A percentile compares a stretch with the other conserved stretches of the same genome.
Conservation (phyloP, 2,888 invertebrate genomes). For the Lasioglossum marginatum region DNA sequence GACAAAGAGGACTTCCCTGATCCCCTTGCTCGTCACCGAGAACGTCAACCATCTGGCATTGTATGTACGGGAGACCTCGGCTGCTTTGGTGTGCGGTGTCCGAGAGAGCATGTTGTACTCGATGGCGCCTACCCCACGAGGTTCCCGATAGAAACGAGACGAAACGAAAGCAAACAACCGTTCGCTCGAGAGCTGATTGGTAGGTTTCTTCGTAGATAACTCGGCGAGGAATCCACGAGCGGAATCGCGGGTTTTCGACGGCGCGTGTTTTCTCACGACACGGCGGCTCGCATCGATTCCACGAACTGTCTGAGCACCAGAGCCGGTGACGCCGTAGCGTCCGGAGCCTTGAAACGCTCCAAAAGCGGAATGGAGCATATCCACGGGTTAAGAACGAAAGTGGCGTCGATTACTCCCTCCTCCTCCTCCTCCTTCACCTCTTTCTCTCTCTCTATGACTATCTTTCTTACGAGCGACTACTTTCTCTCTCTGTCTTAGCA, state of each 20-base stretch:
- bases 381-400: constrained; percentile 52
- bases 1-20: constrained; percentile 55
- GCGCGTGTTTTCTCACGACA: constrained; percentile 31
- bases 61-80: constrained; percentile 45
- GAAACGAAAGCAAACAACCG: constrained; percentile 38
- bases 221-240: neutral
- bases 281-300: constrained; percentile 37
- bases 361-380: constrained; percentile 44
- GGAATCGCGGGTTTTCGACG: constrained; percentile 10
- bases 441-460: neutral
- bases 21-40: constrained; percentile 56
- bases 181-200: constrained; percentile 7
- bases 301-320: constrained; percentile 8
- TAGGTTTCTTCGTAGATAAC: neutral
- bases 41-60: constrained; percentile 71
- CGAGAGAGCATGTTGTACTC: constrained; percentile 39
- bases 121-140: constrained; percentile 69
- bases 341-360: constrained; percentile 41
- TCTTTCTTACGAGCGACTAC: neutral
- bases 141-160: constrained; percentile 13
- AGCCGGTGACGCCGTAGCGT: constrained; percentile 12
- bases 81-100: constrained; percentile 16
- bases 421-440: neutral
- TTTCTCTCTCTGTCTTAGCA: neutral
- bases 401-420: constrained; percentile 41